Evolutionary conservation across 2,113 vertebrate species (phyloP).

Genomic region (Caranx ignobilis): DNA sequence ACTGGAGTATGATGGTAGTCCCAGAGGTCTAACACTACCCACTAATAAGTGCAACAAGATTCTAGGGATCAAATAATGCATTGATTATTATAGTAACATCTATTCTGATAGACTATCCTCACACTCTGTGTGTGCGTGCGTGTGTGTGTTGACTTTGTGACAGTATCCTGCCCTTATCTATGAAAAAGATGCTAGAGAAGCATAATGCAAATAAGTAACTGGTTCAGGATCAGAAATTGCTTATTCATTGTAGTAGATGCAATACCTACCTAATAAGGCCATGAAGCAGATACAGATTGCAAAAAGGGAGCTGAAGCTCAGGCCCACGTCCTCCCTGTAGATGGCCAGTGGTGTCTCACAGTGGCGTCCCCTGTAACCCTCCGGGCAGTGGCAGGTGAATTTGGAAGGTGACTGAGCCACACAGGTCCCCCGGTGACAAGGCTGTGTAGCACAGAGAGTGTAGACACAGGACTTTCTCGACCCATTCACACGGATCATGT

Average conservation of each 20-base stretch:
- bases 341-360: slow-evolving; percentile 88
- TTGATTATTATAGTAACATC: slow-evolving; percentile 19
- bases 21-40: not conserved
- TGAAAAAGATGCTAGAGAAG: too few species aligned
- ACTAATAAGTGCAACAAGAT: slow-evolving; percentile 1
- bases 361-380: slow-evolving; percentile 86
- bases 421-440: slow-evolving; percentile 89
- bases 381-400: slow-evolving; percentile 87
- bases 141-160: too few species aligned
- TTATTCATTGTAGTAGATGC: not conserved
- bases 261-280: slow-evolving; percentile 88
- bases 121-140: not conserved
- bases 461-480: slow-evolving; percentile 86
- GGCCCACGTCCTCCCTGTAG: slow-evolving; percentile 87
- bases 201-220: too few species aligned
- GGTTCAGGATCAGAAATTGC: too few species aligned
- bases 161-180: too few species aligned
- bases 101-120: not conserved
- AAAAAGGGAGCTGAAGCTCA: slow-evolving; percentile 91
- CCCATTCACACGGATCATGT: slow-evolving; percentile 87
- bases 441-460: slow-evolving; percentile 86
- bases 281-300: slow-evolving; percentile 92
- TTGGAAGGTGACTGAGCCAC: slow-evolving; percentile 85
- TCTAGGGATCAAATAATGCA: not conserved
- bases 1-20: slow-evolving; percentile 1